Evolutionary conservation across 1,140 invertebrate genomes (phyloP), one percentile per base, ranked within the genome.

Genomic region (Hylaeus volcanicus): DNA sequence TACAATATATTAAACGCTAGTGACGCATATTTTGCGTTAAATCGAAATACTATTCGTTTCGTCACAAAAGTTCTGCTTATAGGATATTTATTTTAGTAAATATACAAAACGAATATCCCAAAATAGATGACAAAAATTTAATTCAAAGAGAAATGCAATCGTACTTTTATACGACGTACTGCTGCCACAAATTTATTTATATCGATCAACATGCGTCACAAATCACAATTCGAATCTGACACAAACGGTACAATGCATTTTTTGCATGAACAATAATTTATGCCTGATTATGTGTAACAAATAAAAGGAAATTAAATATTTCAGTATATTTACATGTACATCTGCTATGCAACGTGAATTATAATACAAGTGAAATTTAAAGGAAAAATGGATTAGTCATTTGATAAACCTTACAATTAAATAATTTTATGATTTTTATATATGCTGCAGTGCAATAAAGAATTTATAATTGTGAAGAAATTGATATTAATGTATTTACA

Each of bases 241-340:
- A 66, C 1, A 48, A 58, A 73, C 9, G 1, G 45, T 37, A 45
- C 45, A 37, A 26, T 51, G 41, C 79, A 81, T 68, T 65, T 61
- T 73, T 73, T 76, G 65, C 81, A 80, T 58, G 65, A 83, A 64
- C 55, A 51, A 9, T 61, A 61, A 83, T 83, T 72, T 71, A 75
- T 74, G 43, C 41, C 1, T 39, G 15, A 82, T 58, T 39, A n/a
- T 63, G 11, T 61, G 48, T 69, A 66, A 69, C 41, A 39, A 71
- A 81, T 43, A 3, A 41, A 45, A 41, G 6, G n/a, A 65, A 53
- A 39, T 14, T 5, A 39, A 76, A 12, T n/a, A 37, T 58, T n/a
- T 81, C 61, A 41, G n/a, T 56, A 79, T 79, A 71, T 81, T 60
- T 70, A 65, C 15, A 68, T 83, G 78, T 83, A 82, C 43, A 39